Evolutionary conservation across 2,888 invertebrate species (phyloP).

Genomic region (Drosophila koepferae): DNA sequence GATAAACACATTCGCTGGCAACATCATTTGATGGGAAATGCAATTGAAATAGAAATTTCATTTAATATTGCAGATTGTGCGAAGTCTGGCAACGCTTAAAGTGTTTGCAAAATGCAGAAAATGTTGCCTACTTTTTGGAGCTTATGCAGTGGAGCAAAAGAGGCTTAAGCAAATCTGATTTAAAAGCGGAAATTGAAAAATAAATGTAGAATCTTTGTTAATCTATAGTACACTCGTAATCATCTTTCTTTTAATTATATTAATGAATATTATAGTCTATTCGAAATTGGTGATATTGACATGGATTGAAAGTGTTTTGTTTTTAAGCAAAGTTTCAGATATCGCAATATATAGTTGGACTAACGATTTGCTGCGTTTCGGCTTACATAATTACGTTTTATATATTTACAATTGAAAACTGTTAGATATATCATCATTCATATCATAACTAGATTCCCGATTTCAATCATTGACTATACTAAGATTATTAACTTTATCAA

Average conservation of each 20-base stretch:
- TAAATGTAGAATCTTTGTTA: too few relatives aligned
- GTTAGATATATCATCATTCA: not conserved
- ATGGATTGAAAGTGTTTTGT: too few relatives aligned
- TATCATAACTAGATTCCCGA: not conserved
- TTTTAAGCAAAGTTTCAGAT: too few relatives aligned
- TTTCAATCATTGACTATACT: not conserved
- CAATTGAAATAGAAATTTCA: not conserved
- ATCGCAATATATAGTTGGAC: too few relatives aligned
- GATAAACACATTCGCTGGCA: slow-evolving; percentile 11
- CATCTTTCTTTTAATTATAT: too few relatives aligned
- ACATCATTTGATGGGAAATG: slow-evolving; percentile 1
- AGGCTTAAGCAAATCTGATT: not conserved
- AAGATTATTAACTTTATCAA: too few relatives aligned
- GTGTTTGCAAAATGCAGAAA: not conserved
- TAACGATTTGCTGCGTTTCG: too few relatives aligned
- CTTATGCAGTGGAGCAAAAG: not conserved
- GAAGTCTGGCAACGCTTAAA: slow-evolving; percentile 8
- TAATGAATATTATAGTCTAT: too few relatives aligned
- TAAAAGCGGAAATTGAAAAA: not conserved
- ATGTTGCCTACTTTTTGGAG: slow-evolving; percentile 4
- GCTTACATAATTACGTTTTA: too few relatives aligned
- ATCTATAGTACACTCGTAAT: too few relatives aligned
- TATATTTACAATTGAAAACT: too few relatives aligned
- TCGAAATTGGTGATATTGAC: too few relatives aligned
- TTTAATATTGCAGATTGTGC: slow-evolving; percentile 3